Evolutionary conservation across 2,888 invertebrate species (phyloP).

Genomic region (Balanococcus diminutus): DNA sequence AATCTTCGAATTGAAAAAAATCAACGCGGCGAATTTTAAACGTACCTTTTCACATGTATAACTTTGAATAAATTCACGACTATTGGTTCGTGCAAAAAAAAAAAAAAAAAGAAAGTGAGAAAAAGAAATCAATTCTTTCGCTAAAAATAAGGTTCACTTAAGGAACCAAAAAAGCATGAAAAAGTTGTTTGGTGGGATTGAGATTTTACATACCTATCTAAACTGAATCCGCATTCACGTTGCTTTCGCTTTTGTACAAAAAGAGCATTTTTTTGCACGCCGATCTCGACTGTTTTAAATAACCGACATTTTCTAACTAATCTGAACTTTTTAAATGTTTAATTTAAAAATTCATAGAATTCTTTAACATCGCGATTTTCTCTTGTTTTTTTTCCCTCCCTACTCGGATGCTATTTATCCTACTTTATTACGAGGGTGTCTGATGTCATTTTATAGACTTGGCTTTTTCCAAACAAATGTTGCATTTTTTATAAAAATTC

Average conservation of each 20-base stretch:
- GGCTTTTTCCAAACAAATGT: neutral
- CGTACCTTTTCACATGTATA: neutral
- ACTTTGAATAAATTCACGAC: neutral
- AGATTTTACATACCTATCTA: conserved; percentile 23
- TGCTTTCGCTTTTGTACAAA: neutral
- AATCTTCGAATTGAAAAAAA: neutral
- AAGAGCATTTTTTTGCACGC: neutral
- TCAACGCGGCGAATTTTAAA: neutral
- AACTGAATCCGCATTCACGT: neutral
- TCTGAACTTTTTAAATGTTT: conserved; percentile 43
- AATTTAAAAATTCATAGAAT: conserved; percentile 40
- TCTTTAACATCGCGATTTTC: conserved; percentile 16
- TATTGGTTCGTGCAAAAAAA: neutral
- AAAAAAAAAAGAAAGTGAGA: neutral
- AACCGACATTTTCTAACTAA: conserved; percentile 20
- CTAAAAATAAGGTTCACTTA: conserved; percentile 33
- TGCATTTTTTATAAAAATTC: conserved; percentile 19
- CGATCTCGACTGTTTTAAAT: conserved; percentile 30
- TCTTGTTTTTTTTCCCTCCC: neutral
- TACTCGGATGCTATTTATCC: conserved; percentile 2
- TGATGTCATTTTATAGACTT: conserved; percentile 22
- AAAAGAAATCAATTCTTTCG: neutral
- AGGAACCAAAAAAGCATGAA: conserved; percentile 16
- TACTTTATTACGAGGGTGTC: neutral
- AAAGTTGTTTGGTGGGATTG: conserved; percentile 19